Percentiles rank a stretch among this genome's conserved stretches.
These are phyloP conservation scores for Anastrepha obliqua DNA, from an alignment of 1,140 invertebrate species.

Conservation along the genomic window DNA sequence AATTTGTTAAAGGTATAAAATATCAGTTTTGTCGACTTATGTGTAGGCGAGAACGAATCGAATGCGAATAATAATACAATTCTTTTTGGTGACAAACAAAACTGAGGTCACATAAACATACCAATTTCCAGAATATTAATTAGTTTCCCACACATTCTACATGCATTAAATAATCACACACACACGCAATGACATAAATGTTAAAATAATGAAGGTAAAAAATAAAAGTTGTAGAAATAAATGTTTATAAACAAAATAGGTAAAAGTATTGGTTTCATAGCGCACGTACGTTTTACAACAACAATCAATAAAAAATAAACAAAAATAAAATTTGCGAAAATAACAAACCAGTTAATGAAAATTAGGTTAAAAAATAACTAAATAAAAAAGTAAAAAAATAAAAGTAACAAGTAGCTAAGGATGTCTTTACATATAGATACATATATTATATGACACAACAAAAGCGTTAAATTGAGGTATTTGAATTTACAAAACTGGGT, in stretches of 20 bases:
- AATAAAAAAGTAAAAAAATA: conserved; percentile 53
- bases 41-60: too few relatives aligned
- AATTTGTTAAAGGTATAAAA: too few relatives aligned
- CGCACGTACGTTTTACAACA: conserved; percentile 73
- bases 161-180: neutral
- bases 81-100: too few relatives aligned
- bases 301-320: conserved; percentile 62
- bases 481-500: too few relatives aligned
- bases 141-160: too few relatives aligned
- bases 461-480: too few relatives aligned
- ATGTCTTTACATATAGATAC: too few relatives aligned
- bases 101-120: too few relatives aligned
- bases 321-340: conserved; percentile 57
- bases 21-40: too few relatives aligned
- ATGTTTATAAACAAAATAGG: conserved; percentile 58
- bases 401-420: neutral
- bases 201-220: neutral
- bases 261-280: conserved; percentile 74
- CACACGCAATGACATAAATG: neutral
- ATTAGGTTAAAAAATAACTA: conserved; percentile 8
- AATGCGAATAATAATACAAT: too few relatives aligned
- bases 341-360: conserved; percentile 9
- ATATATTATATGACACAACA: too few relatives aligned
- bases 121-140: too few relatives aligned
- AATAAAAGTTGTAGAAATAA: conserved; percentile 63